A percentile compares a stretch with the other conserved stretches of the same genome.
phyloP scores from a whole-genome alignment of 2,113 vertebrate genomes.

The Entelurus aequoreus region DNA sequence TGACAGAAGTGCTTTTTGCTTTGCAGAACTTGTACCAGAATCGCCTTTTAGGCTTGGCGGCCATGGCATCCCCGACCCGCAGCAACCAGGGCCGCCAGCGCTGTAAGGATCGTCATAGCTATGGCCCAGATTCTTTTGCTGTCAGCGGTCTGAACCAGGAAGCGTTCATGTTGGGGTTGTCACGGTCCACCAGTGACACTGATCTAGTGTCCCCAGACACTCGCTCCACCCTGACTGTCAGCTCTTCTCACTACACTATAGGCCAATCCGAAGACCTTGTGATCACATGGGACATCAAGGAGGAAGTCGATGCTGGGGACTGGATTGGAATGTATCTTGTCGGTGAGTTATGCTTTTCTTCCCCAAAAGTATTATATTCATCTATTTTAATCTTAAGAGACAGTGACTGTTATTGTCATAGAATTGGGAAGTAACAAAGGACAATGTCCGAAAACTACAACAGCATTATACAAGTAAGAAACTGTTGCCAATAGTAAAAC shows the following conservation, averaged over 20 bases:
- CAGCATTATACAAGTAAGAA: no score
- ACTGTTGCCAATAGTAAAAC: no score
- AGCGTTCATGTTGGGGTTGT: conserved; percentile 69
- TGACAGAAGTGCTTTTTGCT: neutral
- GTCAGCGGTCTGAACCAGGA: conserved; percentile 76
- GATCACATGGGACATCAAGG: conserved; percentile 97
- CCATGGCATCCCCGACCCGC: conserved; percentile 93
- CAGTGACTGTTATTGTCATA: no score
- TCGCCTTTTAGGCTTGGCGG: conserved; percentile 91
- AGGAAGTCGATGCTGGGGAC: conserved; percentile 95
- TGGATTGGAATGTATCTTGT: conserved; percentile 98
- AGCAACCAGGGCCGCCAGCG: conserved; percentile 83
- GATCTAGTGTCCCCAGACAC: conserved; percentile 90
- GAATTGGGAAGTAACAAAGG: no score
- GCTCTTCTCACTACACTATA: conserved; percentile 85
- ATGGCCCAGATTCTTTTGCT: conserved; percentile 80
- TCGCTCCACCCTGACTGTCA: conserved; percentile 90
- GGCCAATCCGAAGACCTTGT: conserved; percentile 87
- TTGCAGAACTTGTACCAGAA: conserved; percentile 96
- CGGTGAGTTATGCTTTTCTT: conserved; percentile 62
- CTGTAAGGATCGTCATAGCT: conserved; percentile 91
- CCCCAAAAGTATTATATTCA: neutral
- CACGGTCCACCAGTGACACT: conserved; percentile 90
- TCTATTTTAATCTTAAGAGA: neutral
- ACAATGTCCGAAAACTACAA: no score